Conservation (phyloP, 2,888 invertebrate genomes). For the Atrina japonica region DNA sequence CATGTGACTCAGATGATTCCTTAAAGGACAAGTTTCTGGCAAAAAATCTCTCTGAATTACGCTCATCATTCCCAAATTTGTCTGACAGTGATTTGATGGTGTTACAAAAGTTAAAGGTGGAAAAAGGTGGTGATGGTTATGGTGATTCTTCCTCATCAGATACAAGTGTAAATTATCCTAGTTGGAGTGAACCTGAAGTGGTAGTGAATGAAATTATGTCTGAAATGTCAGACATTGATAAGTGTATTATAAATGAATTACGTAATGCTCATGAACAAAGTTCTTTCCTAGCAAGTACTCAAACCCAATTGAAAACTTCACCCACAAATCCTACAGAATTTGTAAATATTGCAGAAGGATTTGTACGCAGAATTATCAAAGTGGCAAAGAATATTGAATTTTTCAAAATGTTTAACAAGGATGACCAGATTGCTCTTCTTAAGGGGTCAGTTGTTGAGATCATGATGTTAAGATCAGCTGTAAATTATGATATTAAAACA, state of each 20-base stretch:
- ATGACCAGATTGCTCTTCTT: conserved; percentile 91
- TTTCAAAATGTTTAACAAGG: conserved; percentile 95
- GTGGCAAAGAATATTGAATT: conserved; percentile 88
- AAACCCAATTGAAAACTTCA: conserved; percentile 54
- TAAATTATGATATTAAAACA: conserved; percentile 72
- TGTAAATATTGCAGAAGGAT: conserved; percentile 76
- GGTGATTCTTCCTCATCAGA: conserved; percentile 1
- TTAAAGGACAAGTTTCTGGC: conserved; percentile 38
- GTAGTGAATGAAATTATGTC: conserved; percentile 45
- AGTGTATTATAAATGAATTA: conserved; percentile 57
- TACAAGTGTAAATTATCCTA: conserved; percentile 20
- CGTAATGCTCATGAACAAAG: conserved; percentile 63
- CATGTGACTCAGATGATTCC: conserved; percentile 45
- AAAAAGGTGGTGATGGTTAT: conserved; percentile 6
- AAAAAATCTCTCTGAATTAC: conserved; percentile 47
- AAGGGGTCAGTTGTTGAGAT: conserved; percentile 77
- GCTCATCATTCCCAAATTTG: conserved; percentile 52
- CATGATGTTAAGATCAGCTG: conserved; percentile 75
- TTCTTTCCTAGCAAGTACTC: conserved; percentile 65
- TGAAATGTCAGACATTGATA: conserved; percentile 51
- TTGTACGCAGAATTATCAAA: conserved; percentile 84
- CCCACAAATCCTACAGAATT: conserved; percentile 71
- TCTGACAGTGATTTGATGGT: conserved; percentile 50
- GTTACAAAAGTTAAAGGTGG: conserved; percentile 49
- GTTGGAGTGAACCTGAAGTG: conserved; percentile 61